Conservation (phyloP, 2,888 invertebrate species). For the Eilema griseolum region DNA sequence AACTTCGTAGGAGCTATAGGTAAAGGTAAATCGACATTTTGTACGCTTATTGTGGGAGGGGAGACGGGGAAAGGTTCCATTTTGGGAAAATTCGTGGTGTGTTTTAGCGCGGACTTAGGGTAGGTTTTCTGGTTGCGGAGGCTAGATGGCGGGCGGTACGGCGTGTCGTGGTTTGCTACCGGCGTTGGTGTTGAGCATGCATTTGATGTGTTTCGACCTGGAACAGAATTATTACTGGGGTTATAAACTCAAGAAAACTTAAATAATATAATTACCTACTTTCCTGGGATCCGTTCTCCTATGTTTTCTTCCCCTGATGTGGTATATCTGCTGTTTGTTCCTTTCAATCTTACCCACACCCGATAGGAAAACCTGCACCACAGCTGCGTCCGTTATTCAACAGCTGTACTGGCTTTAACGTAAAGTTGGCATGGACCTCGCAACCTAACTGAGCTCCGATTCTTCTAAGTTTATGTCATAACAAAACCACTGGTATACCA, state of each 20-base stretch:
- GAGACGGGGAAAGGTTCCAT: conserved; percentile 83
- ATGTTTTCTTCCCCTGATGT: too few relatives aligned
- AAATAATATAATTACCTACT: too few relatives aligned
- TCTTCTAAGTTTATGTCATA: too few relatives aligned
- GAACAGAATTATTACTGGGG: conserved; percentile 39
- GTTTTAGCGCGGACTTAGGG: conserved; percentile 79
- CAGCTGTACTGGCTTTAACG: too few relatives aligned
- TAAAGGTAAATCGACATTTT: conserved; percentile 73
- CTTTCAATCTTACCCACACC: too few relatives aligned
- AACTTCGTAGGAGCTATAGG: conserved; percentile 81
- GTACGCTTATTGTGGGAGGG: conserved; percentile 70
- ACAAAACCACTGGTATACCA: too few relatives aligned
- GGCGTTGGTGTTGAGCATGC: conserved; percentile 78
- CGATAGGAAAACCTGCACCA: too few relatives aligned
- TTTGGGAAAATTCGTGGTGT: conserved; percentile 73
- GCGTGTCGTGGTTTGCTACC: conserved; percentile 81
- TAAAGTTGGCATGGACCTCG: too few relatives aligned
- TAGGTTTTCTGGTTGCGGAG: conserved; percentile 81
- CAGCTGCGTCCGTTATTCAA: too few relatives aligned
- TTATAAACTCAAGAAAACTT: neutral
- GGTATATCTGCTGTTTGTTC: too few relatives aligned
- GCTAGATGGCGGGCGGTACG: conserved; percentile 84
- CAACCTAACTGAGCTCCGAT: too few relatives aligned
- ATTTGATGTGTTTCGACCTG: conserved; percentile 85
- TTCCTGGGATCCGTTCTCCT: too few relatives aligned